phyloP scores from a whole-genome alignment of 2,888 invertebrate genomes.

The Tupiocoris notatus region DNA sequence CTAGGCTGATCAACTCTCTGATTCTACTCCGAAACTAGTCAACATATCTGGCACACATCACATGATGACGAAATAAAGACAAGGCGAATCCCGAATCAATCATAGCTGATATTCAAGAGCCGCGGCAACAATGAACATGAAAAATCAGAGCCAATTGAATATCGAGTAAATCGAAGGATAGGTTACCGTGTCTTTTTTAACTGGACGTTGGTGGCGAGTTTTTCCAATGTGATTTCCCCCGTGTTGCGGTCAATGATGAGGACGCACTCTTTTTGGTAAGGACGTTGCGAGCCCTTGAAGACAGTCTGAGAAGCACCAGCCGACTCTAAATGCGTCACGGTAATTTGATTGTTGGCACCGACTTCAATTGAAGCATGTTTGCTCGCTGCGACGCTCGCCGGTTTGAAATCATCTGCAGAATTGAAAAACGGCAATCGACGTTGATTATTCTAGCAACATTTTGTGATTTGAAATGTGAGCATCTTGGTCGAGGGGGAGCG shows the following conservation, averaged over 20 bases:
- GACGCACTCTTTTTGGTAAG: slow-evolving; percentile 91
- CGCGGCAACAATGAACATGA: too few relatives aligned
- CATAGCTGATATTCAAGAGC: too few relatives aligned
- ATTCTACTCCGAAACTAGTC: too few relatives aligned
- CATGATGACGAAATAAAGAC: too few relatives aligned
- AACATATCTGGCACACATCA: too few relatives aligned
- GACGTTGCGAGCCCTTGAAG: slow-evolving; percentile 90
- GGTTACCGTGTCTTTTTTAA: slow-evolving; percentile 83
- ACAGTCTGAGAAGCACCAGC: slow-evolving; percentile 88
- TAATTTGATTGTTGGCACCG: slow-evolving; percentile 83
- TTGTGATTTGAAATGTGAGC: too few relatives aligned
- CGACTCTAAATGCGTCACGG: slow-evolving; percentile 82
- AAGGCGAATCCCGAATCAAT: too few relatives aligned
- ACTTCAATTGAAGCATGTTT: slow-evolving; percentile 90
- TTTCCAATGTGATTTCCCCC: slow-evolving; percentile 90
- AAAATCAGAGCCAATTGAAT: not conserved
- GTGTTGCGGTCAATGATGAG: slow-evolving; percentile 89
- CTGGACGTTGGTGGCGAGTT: slow-evolving; percentile 85
- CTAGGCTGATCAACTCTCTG: too few relatives aligned
- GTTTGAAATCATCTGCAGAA: slow-evolving; percentile 97
- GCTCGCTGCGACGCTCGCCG: slow-evolving; percentile 91
- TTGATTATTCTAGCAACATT: too few relatives aligned
- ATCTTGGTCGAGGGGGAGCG: too few relatives aligned
- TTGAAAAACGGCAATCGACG: too few relatives aligned
- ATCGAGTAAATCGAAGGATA: too few relatives aligned